Evolutionary conservation across 1,140 invertebrate species (phyloP), one percentile per base, ranked within the genome.

Genomic region (Bombus soroeensis): DNA sequence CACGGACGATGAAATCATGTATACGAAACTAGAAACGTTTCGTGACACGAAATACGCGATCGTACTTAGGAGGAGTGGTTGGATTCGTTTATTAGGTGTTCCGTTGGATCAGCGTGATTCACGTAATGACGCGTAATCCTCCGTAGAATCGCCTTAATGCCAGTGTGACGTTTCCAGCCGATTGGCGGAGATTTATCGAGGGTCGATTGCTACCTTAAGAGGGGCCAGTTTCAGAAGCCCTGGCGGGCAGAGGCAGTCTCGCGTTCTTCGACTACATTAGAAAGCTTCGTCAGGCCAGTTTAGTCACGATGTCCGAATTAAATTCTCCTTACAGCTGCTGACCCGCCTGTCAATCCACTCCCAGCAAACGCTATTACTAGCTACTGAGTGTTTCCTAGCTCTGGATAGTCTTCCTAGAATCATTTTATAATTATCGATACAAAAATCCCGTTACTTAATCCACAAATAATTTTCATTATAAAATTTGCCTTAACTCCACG

Each of bases 21-120:
- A 73, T 39, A 71, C n/a, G 37, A 68, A 34, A 9, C 3, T 39
- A 32, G 37, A 41, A 81, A 79, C 64, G 86, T 71, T 77, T 84
- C 93, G 92, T 93, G 93, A 92, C 86, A 73, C 76, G 86, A 89
- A 93, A 93, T 93, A 89, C 84, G 70, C 57, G 72, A 32, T 57
- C 70, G 76, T 78, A 76, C 86, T 91, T 92, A 90, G 68, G 34
- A n/a, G 43, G 25, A 39, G 13, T 9, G 28, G 34, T 34, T 75
- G 72, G 74, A 73, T 72, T 86, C 62, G 86, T 87, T 84, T 68
- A 87, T 77, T 70, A 77, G 64, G 12, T 74, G 68, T 57, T 34
- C 66, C 32, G 75, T 72, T 62, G 85, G 77, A 68, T 87, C 73
- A 57, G n/a, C 37, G 78, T 89, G 89, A 90, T 90, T 90, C 89